phyloP scores from a whole-genome alignment of 2,888 invertebrate species.

The Furcula furcula region DNA sequence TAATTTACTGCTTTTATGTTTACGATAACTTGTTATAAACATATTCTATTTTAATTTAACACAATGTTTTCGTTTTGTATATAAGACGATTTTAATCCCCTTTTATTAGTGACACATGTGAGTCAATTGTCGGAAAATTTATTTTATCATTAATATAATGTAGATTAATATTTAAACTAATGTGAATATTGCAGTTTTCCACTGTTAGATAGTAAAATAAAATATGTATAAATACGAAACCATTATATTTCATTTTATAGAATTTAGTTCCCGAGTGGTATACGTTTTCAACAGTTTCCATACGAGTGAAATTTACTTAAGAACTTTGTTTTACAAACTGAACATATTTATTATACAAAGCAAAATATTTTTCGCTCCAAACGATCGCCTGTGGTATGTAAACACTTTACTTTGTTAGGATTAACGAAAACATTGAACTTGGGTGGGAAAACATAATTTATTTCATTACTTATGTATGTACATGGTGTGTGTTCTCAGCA shows the following conservation, averaged over 20 bases:
- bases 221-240: constrained; percentile 22
- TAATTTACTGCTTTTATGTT: background rate
- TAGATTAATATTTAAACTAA: constrained; percentile 22
- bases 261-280: no score
- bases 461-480: constrained; percentile 71
- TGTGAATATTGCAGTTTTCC: constrained; percentile 32
- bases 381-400: background rate
- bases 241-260: no score
- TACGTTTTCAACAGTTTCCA: no score
- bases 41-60: constrained; percentile 3
- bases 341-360: background rate
- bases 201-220: constrained; percentile 35
- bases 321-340: background rate
- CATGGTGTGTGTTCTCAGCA: constrained; percentile 63
- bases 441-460: constrained; percentile 76
- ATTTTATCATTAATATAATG: constrained; percentile 13
- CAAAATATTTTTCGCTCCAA: background rate
- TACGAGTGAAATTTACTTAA: no score
- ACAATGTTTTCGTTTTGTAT: constrained; percentile 20
- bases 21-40: background rate
- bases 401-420: background rate
- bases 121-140: constrained; percentile 31
- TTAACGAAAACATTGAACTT: constrained; percentile 21
- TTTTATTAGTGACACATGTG: constrained; percentile 16
- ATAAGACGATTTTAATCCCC: constrained; percentile 17